A percentile compares a stretch with the other conserved stretches of the same genome.
Conservation (phyloP, 2,113 vertebrate species). For the Furnarius figulus region DNA sequence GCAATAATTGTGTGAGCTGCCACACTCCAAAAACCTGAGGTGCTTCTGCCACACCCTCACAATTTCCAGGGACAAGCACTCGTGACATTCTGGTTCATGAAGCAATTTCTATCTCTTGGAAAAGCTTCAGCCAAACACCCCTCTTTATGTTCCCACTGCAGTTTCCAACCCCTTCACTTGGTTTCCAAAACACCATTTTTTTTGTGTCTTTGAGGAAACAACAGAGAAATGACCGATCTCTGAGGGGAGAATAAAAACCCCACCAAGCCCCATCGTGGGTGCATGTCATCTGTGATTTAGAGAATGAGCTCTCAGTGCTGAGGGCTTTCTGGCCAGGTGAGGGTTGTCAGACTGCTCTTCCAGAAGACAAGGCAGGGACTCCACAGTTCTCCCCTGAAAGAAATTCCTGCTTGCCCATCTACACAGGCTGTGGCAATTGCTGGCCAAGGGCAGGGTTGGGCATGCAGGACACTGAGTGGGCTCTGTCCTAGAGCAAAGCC, state of each 20-base stretch:
- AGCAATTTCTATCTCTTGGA: not conserved
- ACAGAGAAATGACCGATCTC: not conserved
- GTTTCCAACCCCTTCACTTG: not conserved
- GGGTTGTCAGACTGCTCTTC: not conserved
- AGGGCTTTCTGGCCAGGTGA: not conserved
- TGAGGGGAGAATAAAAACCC: not conserved
- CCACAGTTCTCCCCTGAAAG: not conserved
- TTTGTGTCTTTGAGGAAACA: not conserved
- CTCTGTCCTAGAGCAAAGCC: not conserved
- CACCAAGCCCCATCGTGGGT: not conserved
- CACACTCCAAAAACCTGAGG: fast-evolving
- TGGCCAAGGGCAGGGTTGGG: not conserved
- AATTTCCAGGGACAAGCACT: not conserved
- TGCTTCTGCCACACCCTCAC: not conserved
- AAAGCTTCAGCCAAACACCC: not conserved
- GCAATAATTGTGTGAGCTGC: not conserved
- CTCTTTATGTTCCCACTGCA: fast-evolving
- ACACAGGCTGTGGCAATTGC: not conserved
- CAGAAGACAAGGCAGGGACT: not conserved
- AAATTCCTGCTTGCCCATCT: not conserved
- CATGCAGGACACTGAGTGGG: not conserved
- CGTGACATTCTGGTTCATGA: not conserved
- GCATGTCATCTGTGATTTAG: not conserved
- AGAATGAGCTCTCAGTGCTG: not conserved
- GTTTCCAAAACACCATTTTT: not conserved